Evolutionary conservation across 2,113 vertebrate species (phyloP).

Genomic region (Rhinolophus sinicus): DNA sequence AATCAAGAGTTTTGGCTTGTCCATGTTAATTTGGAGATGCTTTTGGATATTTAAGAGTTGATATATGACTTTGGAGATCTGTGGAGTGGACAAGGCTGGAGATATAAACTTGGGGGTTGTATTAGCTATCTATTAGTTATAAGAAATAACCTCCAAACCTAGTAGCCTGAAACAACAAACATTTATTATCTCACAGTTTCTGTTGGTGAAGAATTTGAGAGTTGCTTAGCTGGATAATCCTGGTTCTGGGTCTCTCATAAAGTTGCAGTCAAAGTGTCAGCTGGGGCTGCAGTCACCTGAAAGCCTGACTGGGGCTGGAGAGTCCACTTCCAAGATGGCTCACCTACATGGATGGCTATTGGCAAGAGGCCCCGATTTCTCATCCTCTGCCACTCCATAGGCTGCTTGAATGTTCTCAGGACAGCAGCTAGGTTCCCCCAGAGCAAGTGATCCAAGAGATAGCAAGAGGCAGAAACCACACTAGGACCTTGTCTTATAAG

Average conservation of each 20-base stretch:
- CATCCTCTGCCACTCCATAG: neutral
- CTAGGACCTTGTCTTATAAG: neutral
- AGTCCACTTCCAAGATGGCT: too few species aligned
- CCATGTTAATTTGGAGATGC: neutral
- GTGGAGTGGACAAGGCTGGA: neutral
- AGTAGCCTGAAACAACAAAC: neutral
- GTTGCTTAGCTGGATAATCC: neutral
- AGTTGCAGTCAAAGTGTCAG: neutral
- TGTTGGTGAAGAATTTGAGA: neutral
- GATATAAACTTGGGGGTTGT: neutral
- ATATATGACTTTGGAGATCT: neutral
- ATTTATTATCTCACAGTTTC: neutral
- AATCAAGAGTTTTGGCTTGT: neutral
- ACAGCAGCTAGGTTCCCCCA: too few species aligned
- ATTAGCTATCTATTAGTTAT: neutral
- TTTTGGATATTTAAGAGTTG: neutral
- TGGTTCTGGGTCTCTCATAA: neutral
- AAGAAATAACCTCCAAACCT: neutral
- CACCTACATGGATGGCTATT: neutral
- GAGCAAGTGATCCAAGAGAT: too few species aligned
- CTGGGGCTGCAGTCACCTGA: neutral
- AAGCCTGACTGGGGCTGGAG: neutral
- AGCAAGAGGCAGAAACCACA: neutral
- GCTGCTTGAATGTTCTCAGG: neutral
- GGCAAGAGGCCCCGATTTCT: neutral